A percentile compares a stretch with the other conserved stretches of the same genome.
These are phyloP conservation scores for Metridium senile DNA, from an alignment of 92 coral and sea anemone genomes.

Conservation along the genomic window DNA sequence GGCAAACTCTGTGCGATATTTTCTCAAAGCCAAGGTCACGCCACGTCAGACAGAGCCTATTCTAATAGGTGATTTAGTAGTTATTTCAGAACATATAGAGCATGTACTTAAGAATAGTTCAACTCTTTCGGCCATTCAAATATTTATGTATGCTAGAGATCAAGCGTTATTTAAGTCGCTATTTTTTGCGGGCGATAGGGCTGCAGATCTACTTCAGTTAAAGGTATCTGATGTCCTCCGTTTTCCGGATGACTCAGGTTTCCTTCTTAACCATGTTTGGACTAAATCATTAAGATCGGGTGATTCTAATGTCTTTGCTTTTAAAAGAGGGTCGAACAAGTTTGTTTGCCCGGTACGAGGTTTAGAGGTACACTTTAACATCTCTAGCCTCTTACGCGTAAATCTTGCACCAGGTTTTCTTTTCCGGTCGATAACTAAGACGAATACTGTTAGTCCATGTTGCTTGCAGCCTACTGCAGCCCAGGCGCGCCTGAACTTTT, in stretches of 20 bases:
- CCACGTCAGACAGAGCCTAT: conserved; percentile 46
- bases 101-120: not conserved
- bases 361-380: conserved; percentile 12
- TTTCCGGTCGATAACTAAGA: conserved; percentile 32
- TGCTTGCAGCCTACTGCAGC: conserved; percentile 34
- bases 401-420: conserved; percentile 25
- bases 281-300: conserved; percentile 35
- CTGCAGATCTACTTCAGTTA: conserved; percentile 13
- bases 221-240: conserved; percentile 6
- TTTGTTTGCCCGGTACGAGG: conserved; percentile 36
- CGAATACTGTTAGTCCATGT: not conserved
- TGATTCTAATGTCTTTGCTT: conserved; percentile 31
- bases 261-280: conserved; percentile 26
- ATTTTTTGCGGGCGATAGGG: conserved; percentile 32
- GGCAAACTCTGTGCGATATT: conserved; percentile 45
- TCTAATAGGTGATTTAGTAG: conserved; percentile 19
- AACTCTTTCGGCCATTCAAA: not conserved
- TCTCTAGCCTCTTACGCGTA: not conserved
- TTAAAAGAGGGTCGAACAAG: conserved; percentile 33
- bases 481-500: conserved; percentile 32
- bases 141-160: conserved; percentile 17
- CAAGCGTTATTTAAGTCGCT: conserved; percentile 37
- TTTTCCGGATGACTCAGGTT: conserved; percentile 19
- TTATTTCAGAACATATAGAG: conserved; percentile 5
- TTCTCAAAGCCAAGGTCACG: conserved; percentile 22